These are phyloP conservation scores for Sinelater perroti DNA, from an alignment of 2,888 invertebrate genomes.

Conservation along the genomic window DNA sequence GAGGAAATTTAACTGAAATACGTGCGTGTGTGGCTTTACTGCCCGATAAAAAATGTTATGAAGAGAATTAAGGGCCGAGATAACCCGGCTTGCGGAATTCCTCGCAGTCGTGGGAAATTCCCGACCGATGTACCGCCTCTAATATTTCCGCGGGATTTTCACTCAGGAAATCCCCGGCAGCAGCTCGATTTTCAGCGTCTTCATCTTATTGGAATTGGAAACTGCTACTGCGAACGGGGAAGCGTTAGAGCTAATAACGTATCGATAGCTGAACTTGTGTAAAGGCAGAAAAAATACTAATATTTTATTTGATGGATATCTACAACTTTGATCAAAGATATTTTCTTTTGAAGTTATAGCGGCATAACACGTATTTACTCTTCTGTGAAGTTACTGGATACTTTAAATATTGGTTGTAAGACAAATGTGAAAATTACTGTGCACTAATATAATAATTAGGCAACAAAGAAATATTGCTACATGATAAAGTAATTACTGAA, in stretches of 20 bases:
- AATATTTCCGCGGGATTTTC: not conserved
- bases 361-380: too few species aligned
- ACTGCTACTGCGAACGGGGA: too few species aligned
- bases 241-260: not conserved
- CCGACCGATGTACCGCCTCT: conserved; percentile 1
- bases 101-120: conserved; percentile 6
- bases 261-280: not conserved
- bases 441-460: too few species aligned
- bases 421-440: too few species aligned
- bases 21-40: conserved; percentile 6
- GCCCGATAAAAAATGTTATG: conserved; percentile 10
- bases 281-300: not conserved
- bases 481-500: too few species aligned
- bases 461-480: too few species aligned
- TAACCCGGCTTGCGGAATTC: conserved; percentile 12
- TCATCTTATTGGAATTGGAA: too few species aligned
- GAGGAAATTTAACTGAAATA: not conserved
- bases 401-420: too few species aligned
- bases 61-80: conserved; percentile 4
- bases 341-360: not conserved
- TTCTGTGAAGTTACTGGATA: too few species aligned
- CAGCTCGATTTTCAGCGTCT: too few species aligned
- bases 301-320: not conserved
- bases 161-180: not conserved
- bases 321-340: not conserved